A percentile compares a stretch with the other conserved stretches of the same genome.
Conservation (phyloP, 1,140 invertebrate species). For the Leptinotarsa texana region DNA sequence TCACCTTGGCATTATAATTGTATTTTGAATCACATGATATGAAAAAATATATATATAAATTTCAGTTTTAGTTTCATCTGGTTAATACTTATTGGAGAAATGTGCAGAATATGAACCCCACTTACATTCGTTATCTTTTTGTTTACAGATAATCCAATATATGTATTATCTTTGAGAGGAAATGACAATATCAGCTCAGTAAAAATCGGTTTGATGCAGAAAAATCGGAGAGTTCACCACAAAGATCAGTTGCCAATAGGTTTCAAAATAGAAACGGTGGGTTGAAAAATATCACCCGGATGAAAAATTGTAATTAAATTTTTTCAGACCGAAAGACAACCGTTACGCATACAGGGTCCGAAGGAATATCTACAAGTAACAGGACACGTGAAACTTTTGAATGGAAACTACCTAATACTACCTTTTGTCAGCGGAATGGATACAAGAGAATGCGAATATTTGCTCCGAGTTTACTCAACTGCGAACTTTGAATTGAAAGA, state of each 20-base stretch:
- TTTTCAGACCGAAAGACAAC: background rate
- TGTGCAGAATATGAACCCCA: no score
- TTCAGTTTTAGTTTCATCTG: no score
- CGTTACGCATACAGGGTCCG: background rate
- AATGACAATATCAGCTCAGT: background rate
- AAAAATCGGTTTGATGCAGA: constrained; percentile 27
- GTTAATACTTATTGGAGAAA: no score
- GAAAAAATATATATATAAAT: no score
- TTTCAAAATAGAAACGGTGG: constrained; percentile 10
- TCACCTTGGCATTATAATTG: no score
- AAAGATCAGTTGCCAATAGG: constrained; percentile 21
- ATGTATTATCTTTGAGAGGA: constrained; percentile 13
- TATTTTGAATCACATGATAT: no score
- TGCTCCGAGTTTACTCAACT: background rate
- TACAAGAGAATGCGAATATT: background rate
- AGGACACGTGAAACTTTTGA: background rate
- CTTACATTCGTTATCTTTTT: no score
- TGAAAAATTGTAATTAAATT: no score
- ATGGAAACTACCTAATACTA: background rate
- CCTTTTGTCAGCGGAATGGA: background rate
- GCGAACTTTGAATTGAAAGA: background rate
- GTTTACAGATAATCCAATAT: constrained; percentile 25
- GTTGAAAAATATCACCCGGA: background rate
- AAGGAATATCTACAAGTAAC: background rate
- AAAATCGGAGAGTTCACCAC: constrained; percentile 20